Percentiles rank a stretch among this genome's conserved stretches.
Evolutionary conservation across 2,888 invertebrate species (phyloP).

Genomic region (Autographa gamma): DNA sequence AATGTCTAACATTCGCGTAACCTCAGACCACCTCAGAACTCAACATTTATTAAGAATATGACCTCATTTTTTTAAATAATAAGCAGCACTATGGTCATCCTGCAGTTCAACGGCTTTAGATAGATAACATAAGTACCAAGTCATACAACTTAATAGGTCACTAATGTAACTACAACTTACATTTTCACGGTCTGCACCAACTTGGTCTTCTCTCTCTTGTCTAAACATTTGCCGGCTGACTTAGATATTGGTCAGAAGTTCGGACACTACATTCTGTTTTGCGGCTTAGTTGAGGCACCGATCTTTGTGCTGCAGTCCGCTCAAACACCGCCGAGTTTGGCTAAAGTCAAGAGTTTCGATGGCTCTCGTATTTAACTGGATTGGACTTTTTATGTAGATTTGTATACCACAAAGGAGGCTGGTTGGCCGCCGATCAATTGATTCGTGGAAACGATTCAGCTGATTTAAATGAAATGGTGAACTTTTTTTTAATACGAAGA

Average conservation of each 20-base stretch:
- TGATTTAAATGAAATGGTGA: neutral
- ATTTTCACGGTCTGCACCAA: neutral
- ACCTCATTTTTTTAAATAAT: too few relatives aligned
- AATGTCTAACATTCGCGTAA: too few relatives aligned
- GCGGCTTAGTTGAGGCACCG: constrained; percentile 30
- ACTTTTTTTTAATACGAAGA: neutral
- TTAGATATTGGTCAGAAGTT: constrained; percentile 46
- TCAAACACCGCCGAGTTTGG: constrained; percentile 39
- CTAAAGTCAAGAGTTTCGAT: constrained; percentile 30
- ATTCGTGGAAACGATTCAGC: neutral
- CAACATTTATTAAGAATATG: too few relatives aligned
- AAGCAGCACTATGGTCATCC: too few relatives aligned
- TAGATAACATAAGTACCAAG: too few relatives aligned
- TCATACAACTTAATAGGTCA: too few relatives aligned
- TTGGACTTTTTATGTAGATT: constrained; percentile 5
- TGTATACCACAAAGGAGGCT: neutral
- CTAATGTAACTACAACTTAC: neutral
- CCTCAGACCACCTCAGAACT: too few relatives aligned
- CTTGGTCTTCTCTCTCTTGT: constrained; percentile 13
- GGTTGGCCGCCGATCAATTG: neutral
- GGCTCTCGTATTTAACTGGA: constrained; percentile 24
- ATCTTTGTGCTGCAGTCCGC: constrained; percentile 44
- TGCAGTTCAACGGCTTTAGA: too few relatives aligned
- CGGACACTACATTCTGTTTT: constrained; percentile 40
- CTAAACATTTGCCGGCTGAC: constrained; percentile 8